Base-by-base conservation (phyloP, 2,888 invertebrate species). In the Hartigia nigra region DNA sequence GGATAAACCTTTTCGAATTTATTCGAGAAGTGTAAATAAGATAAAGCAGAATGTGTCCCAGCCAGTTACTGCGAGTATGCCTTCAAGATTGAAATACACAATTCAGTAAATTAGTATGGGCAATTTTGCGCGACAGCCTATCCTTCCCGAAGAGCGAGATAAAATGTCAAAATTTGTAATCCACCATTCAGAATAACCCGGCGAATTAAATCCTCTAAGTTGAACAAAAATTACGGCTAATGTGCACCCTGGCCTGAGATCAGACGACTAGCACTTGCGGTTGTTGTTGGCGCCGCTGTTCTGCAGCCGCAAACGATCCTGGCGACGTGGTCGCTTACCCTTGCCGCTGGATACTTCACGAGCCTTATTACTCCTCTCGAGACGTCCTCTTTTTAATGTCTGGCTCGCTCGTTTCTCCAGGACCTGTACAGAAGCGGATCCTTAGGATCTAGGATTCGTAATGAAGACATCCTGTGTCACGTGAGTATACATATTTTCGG, bases 221-320 rank as follows among this genome's bases (percentile, higher is more conserved):
- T 23, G 74, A 74, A 31, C 34, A 35, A 74, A 36, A 74, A 36
- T 31, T 23, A 31, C 34, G 23, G 9, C 72, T 75, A 39, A 31
- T 12, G 72, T 34, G 87, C 88, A 88, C 87, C 85, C 86, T 88
- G 87, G 85, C 86, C 86, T 88, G 88, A 88, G 88, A 89, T 88
- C 87, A 83, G 82, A 84, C 86, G 87, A 88, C 91, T 92, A 94
- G 92, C 93, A 93, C 92, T 94, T 94, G 90, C 94, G 94, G 88
- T 94, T 94, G 90, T 94, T 94, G 91, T 94, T 94, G 86, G 93
- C 94, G 83, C 94, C 93, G 86, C 94, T 94, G 86, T 93, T 92
- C 85, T 93, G 89, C 85, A 92, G 92, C 88, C 93, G 93, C 86
- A 93, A 92, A 85, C 93, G 93, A 83, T 94, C 94, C 81, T 93